Evolutionary conservation across 2,113 vertebrate species (phyloP).

Genomic region (Strigops habroptila): DNA sequence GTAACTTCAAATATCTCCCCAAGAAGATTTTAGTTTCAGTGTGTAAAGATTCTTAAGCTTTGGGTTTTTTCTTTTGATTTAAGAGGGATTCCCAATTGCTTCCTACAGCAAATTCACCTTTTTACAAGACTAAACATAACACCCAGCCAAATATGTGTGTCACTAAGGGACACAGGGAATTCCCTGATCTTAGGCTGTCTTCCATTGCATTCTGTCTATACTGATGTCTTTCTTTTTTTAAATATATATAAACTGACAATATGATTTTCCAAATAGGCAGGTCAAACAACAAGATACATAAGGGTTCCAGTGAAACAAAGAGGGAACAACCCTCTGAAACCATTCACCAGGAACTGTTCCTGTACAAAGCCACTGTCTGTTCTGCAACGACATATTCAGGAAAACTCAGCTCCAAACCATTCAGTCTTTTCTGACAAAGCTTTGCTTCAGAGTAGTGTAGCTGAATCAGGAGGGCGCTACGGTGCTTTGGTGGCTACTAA

Average conservation of each 20-base stretch:
- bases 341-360: background rate
- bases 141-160: rapidly evolving
- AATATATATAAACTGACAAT: background rate
- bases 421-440: background rate
- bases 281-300: background rate
- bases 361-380: background rate
- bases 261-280: background rate
- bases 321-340: background rate
- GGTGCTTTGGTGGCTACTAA: background rate
- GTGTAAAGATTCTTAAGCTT: background rate
- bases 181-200: background rate
- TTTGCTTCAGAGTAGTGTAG: background rate
- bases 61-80: background rate
- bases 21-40: background rate
- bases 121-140: background rate
- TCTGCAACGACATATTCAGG: background rate
- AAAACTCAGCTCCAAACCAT: background rate
- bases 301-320: background rate
- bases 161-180: background rate
- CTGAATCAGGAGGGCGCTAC: background rate
- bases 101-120: background rate
- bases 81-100: background rate
- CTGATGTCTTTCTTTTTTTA: rapidly evolving
- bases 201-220: background rate
- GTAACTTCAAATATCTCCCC: background rate